Percentiles rank a stretch among this genome's conserved stretches.
phyloP scores from a whole-genome alignment of 2,888 invertebrate species.

The Lypha dubia region DNA sequence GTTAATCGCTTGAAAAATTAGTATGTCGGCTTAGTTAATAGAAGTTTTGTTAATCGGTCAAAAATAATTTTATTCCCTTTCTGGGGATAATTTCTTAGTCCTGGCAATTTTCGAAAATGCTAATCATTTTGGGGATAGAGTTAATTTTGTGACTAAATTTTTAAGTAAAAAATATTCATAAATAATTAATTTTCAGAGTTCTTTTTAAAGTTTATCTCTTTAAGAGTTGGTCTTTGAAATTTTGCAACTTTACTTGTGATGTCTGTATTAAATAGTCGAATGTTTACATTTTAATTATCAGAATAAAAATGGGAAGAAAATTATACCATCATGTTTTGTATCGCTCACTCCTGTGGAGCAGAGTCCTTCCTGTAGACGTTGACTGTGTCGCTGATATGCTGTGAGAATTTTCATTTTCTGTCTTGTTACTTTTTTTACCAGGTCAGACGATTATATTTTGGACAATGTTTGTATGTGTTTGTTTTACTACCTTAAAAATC shows the following conservation, averaged over 20 bases:
- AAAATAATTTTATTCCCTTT: no score
- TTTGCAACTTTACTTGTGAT: neutral
- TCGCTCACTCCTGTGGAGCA: slow-evolving; percentile 24
- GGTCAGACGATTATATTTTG: slow-evolving; percentile 40
- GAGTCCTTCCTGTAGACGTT: neutral
- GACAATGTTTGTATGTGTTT: slow-evolving; percentile 5
- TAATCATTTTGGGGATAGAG: no score
- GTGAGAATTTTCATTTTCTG: slow-evolving; percentile 14
- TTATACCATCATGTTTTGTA: no score
- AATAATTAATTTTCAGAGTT: slow-evolving; percentile 6
- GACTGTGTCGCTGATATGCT: slow-evolving; percentile 31
- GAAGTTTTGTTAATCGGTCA: no score
- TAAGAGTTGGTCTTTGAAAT: neutral
- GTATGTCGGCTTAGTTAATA: no score
- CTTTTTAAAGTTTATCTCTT: neutral
- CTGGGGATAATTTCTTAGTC: no score
- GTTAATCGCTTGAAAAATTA: no score
- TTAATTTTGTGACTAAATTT: no score
- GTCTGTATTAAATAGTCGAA: neutral
- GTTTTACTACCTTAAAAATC: slow-evolving; percentile 15
- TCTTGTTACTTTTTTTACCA: slow-evolving; percentile 20
- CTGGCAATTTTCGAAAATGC: no score
- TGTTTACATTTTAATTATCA: neutral
- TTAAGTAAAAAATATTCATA: no score
- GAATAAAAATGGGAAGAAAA: no score